Evolutionary conservation across 2,113 vertebrate genomes (phyloP).

Genomic region (Oryctolagus cuniculus): DNA sequence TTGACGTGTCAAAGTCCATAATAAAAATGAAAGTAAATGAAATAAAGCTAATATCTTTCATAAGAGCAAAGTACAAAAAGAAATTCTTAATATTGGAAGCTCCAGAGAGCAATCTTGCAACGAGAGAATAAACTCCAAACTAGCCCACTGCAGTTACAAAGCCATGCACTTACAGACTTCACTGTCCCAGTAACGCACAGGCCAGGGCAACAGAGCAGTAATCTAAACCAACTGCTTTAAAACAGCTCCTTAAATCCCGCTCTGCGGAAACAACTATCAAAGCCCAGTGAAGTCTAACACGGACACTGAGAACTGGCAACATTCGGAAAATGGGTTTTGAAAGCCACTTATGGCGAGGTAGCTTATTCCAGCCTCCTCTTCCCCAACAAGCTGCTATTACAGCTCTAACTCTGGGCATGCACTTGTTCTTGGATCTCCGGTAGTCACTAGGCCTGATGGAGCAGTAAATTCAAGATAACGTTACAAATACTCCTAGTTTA

Average conservation of each 20-base stretch:
- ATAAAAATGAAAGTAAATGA: constrained; percentile 43
- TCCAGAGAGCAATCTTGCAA: not conserved
- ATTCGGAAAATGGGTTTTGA: not conserved
- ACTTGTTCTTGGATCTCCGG: constrained; percentile 26
- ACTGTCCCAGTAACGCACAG: not conserved
- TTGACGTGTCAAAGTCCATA: not conserved
- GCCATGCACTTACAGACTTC: not conserved
- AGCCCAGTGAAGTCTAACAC: not conserved
- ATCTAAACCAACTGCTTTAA: not conserved
- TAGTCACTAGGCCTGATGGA: constrained; percentile 2
- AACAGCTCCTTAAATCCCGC: constrained; percentile 35
- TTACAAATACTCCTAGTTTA: constrained; percentile 22
- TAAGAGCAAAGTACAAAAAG: constrained; percentile 9
- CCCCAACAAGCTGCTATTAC: not conserved
- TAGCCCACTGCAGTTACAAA: not conserved
- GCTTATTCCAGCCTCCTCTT: not conserved
- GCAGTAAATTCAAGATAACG: constrained; percentile 26
- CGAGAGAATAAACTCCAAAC: not conserved
- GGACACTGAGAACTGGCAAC: not conserved
- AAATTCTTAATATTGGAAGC: not conserved
- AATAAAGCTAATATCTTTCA: constrained; percentile 12
- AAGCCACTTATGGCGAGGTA: not conserved
- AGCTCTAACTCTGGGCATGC: not conserved
- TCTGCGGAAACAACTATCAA: not conserved
- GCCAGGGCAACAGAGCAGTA: constrained; percentile 8